Percentiles rank a stretch among this genome's conserved stretches.
Conservation (phyloP, 2,113 vertebrate genomes). For the Anser cygnoides region DNA sequence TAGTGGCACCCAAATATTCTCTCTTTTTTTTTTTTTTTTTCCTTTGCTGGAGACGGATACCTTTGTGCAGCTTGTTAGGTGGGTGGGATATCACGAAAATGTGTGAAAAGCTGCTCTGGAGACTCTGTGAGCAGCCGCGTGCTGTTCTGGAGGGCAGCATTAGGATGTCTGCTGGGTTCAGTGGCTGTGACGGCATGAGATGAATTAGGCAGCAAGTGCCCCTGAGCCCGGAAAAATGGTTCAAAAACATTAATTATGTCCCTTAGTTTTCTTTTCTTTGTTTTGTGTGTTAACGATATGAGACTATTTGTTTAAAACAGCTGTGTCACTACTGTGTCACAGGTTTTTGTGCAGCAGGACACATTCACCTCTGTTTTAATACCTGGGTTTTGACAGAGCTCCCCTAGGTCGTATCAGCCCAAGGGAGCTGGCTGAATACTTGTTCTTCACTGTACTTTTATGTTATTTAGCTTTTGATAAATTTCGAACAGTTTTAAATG, state of each 20-base stretch:
- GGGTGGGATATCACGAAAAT: neutral
- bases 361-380: neutral
- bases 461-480: neutral
- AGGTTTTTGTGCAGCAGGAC: neutral
- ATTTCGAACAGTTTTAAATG: neutral
- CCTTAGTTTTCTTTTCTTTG: neutral
- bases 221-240: neutral
- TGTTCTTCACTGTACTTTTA: neutral
- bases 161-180: neutral
- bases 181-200: neutral
- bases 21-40: neutral
- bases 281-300: neutral
- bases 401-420: accelerated
- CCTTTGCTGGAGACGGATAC: neutral
- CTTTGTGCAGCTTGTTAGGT: neutral
- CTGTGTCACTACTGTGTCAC: neutral
- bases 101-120: neutral
- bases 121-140: neutral
- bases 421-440: neutral
- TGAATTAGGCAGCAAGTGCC: neutral
- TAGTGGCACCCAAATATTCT: neutral
- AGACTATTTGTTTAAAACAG: neutral
- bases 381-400: neutral
- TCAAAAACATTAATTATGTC: neutral
- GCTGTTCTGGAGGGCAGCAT: neutral